A percentile compares a stretch with the other conserved stretches of the same genome.
phyloP scores from a whole-genome alignment of 2,797 vertebrate species.

The Hemitrygon akajei region DNA sequence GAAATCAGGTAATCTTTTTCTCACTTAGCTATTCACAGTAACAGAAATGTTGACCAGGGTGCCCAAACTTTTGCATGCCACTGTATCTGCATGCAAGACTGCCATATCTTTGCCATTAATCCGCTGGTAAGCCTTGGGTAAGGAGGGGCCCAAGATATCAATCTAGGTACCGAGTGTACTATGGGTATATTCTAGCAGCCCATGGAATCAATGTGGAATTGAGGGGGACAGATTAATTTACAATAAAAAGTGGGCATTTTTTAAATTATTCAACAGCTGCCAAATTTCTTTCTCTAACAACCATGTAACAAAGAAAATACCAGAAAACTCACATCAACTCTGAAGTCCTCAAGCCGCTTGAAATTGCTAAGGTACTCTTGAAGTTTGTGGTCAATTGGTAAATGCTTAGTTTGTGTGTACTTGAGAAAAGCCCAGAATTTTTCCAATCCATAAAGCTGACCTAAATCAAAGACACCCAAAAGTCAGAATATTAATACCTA shows the following conservation, averaged over 20 bases:
- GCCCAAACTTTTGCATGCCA: too few species aligned
- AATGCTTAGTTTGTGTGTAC: constrained; percentile 74
- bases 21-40: too few species aligned
- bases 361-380: constrained; percentile 79
- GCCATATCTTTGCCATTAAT: background rate
- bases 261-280: background rate
- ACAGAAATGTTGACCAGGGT: too few species aligned
- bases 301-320: constrained; percentile 44
- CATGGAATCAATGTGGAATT: background rate
- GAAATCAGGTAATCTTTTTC: too few species aligned
- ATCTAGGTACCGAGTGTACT: too few species aligned
- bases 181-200: background rate
- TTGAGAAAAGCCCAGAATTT: constrained; percentile 97
- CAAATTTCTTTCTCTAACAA: background rate
- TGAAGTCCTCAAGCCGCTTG: constrained; percentile 88
- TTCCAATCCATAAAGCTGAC: constrained; percentile 90
- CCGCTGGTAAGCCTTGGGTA: background rate
- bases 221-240: background rate
- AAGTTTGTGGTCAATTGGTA: constrained; percentile 72
- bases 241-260: background rate
- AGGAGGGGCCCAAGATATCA: background rate
- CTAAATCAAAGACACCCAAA: constrained; percentile 50
- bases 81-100: background rate
- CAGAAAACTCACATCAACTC: constrained; percentile 67
- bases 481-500: background rate